These are phyloP conservation scores for Euplagia quadripunctaria DNA, from an alignment of 2,888 invertebrate genomes.

Conservation along the genomic window DNA sequence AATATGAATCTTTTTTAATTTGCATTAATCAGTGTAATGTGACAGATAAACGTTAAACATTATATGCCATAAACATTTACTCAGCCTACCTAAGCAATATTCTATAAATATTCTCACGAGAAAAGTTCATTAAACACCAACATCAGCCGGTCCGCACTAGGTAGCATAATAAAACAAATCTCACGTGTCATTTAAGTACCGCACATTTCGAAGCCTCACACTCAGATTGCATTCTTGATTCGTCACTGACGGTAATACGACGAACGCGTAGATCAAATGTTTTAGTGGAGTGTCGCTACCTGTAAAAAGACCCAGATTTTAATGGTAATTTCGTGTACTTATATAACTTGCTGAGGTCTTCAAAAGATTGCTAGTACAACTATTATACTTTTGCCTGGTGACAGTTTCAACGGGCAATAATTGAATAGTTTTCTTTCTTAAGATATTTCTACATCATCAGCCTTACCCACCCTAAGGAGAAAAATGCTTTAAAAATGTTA, in stretches of 20 bases:
- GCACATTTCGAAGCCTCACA: constrained; percentile 33
- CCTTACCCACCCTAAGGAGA: not conserved
- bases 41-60: not conserved
- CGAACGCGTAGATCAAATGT: constrained; percentile 38
- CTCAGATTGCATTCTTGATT: constrained; percentile 54
- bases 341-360: not conserved
- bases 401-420: too few relatives aligned
- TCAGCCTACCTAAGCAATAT: not conserved
- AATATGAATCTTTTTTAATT: not conserved
- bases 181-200: constrained; percentile 39
- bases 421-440: not conserved
- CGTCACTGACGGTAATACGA: constrained; percentile 48
- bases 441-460: not conserved
- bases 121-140: constrained; percentile 2
- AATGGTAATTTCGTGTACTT: not conserved
- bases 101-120: constrained; percentile 9
- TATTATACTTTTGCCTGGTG: too few relatives aligned
- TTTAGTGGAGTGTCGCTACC: not conserved
- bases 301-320: not conserved
- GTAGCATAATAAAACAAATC: constrained; percentile 21
- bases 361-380: not conserved
- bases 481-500: not conserved
- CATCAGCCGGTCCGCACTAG: not conserved
- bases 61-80: not conserved
- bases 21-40: not conserved